Conservation (phyloP, 2,888 invertebrate species). For the Lepidocyrtoides sp. region DNA sequence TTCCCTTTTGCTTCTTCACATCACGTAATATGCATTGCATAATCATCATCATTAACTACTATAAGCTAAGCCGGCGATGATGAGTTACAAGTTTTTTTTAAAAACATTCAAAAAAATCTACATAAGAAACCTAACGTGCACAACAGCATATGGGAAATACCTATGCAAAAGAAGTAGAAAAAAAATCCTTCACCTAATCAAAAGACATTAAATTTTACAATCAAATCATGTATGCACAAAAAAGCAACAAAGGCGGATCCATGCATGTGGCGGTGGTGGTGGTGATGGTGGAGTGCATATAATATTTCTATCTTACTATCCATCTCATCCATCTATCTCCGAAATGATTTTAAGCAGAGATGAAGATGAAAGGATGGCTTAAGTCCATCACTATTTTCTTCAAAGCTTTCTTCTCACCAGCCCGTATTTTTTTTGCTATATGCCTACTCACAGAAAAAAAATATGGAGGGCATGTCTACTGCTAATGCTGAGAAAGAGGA, state of each 20-base stretch:
- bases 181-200: slow-evolving; percentile 47
- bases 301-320: slow-evolving; percentile 23
- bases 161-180: slow-evolving; percentile 1
- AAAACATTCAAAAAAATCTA: neutral
- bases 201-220: slow-evolving; percentile 66
- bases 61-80: neutral
- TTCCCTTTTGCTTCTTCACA: neutral
- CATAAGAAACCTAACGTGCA: neutral
- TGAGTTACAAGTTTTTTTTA: neutral
- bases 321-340: neutral
- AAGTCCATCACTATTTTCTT: neutral
- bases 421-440: neutral
- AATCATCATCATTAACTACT: too few relatives aligned
- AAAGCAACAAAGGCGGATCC: slow-evolving; percentile 45
- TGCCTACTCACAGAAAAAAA: neutral
- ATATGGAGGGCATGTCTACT: slow-evolving; percentile 47
- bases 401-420: neutral
- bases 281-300: neutral
- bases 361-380: neutral
- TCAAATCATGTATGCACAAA: slow-evolving; percentile 63
- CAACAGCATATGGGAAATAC: too few relatives aligned
- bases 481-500: slow-evolving; percentile 23
- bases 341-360: slow-evolving; percentile 1
- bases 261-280: neutral
- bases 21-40: neutral